Base-by-base conservation (phyloP, 2,113 vertebrate genomes). In the Oryzias javanicus region DNA sequence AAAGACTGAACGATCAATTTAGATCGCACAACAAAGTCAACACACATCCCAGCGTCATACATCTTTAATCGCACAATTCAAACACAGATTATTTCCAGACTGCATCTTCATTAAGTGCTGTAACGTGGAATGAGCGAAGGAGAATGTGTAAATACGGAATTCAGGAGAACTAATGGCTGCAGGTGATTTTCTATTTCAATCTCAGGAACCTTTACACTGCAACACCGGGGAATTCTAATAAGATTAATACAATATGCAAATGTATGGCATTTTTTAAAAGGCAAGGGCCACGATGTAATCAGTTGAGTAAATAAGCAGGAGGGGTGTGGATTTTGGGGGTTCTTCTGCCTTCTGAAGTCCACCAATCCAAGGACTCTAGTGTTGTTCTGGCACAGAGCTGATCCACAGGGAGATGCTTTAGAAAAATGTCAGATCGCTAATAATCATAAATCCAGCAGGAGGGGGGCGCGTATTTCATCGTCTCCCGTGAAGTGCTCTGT, bases 221-320 rank as follows among this genome's bases (percentile, higher is more conserved):
- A 90, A 87, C 86, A 89, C 86, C 79, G 74, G 35, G 85, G 83
- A 86, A 84, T 85, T 87, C 80, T 89, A 92, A 92, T 93, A 91
- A 90, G 82, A 90, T 90, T 87, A 90, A 89, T 86, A 88, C 81
- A 82, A 81, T 88, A 92, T 92, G 92, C 76, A 91, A 91, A 92
- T 92, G 47, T 86, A 89, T 86, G 82, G 80, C 76, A 84, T 89
- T 91, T 89, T 87, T 82, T 56, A 82, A 83, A 35, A 88, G 86
- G 71, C 67, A 76, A 74, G 86, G 80, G 72, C 64, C 78, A 73
- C 60, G 19, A 83, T 53, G 55, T 82, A 88, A 90, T 90, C 83
- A 87, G 79, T 62, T 81, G 74, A 82, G 76, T 87, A 90, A 89
- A 92, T 82, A 86, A 74, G 70, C 16, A 6, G 79, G 75, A 60